Evolutionary conservation across 2,888 invertebrate genomes (phyloP), one percentile per base, ranked within the genome.

Genomic region (Acleris laterana): DNA sequence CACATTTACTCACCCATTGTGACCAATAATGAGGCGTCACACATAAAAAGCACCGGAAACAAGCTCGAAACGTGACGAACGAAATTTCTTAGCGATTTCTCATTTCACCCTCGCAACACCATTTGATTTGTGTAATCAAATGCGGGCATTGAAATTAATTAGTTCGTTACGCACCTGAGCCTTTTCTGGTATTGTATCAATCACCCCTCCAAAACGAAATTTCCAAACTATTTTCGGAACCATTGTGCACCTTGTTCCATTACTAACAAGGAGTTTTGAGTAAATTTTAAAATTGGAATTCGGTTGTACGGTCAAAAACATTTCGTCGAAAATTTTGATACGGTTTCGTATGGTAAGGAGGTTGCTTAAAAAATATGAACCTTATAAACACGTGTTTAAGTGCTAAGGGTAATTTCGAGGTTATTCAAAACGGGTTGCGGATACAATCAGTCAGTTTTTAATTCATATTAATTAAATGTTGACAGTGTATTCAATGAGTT

Each of bases 111-210:
- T 87, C 73, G 76, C 79, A 88, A 81, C 78, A 88, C 87, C 87
- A 87, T 92, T 92, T 91, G 93, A 92, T 93, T 92, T 90, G 91
- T 89, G 89, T 91, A 93, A 91, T 92, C 91, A 93, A 92, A 93
- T 91, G 91, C 88, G 92, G 90, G 90, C 89, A 87, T 90, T 89
- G 81, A 77, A 90, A 90, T 90, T 93, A 93, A 93, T 92, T 91
- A 91, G 89, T 91, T 91, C 74, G 91, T 88, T 90, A 89, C 86
- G 90, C 93, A 92, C 93, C 93, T 93, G 93, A 93, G 91, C 90
- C 73, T 82, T 84, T 83, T 83, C 81, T 77, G 77, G 77, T 79
- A 83, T 82, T 85, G 81, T 82, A 63, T 69, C 48, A 57, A 44
- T 66, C 68, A 68, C 68, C 78, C 76, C 55, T 55, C 52, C 32